phyloP scores from a whole-genome alignment of 2,113 vertebrate species.

The Epinephelus fuscoguttatus region DNA sequence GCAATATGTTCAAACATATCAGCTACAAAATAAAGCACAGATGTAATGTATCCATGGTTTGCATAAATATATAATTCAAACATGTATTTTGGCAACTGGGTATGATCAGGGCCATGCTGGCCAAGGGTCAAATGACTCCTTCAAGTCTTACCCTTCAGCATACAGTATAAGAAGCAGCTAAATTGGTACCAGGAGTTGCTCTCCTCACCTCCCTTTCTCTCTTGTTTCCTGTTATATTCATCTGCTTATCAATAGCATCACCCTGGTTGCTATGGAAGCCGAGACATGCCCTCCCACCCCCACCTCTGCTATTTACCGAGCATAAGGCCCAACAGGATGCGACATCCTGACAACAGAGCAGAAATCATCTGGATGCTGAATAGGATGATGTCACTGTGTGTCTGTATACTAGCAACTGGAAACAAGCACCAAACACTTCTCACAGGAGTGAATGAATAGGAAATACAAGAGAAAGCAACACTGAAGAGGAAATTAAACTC shows the following conservation, averaged over 20 bases:
- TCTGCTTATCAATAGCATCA: constrained; percentile 23
- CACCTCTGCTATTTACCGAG: not conserved
- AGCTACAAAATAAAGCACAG: too few species aligned
- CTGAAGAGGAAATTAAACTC: constrained; percentile 2
- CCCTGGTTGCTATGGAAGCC: constrained; percentile 52
- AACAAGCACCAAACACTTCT: constrained; percentile 31
- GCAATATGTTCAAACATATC: too few species aligned
- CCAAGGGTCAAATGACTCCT: not conserved
- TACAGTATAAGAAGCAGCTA: not conserved
- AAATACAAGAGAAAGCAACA: constrained; percentile 3
- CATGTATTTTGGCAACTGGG: too few species aligned
- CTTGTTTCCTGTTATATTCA: too few species aligned
- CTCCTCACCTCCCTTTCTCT: not conserved
- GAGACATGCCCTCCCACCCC: not conserved
- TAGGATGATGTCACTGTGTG: constrained; percentile 50
- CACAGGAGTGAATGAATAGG: not conserved
- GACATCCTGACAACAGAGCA: too few species aligned
- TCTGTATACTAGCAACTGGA: constrained; percentile 23
- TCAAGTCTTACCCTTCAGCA: not conserved
- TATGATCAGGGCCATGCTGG: too few species aligned
- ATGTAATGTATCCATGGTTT: too few species aligned
- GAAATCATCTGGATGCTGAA: constrained; percentile 31
- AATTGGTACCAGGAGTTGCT: not conserved
- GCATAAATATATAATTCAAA: too few species aligned
- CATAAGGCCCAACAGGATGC: not conserved